Evolutionary conservation across 2,797 vertebrate species (phyloP), one percentile per base, ranked within the genome.

Genomic region (Phrynocephalus forsythii): DNA sequence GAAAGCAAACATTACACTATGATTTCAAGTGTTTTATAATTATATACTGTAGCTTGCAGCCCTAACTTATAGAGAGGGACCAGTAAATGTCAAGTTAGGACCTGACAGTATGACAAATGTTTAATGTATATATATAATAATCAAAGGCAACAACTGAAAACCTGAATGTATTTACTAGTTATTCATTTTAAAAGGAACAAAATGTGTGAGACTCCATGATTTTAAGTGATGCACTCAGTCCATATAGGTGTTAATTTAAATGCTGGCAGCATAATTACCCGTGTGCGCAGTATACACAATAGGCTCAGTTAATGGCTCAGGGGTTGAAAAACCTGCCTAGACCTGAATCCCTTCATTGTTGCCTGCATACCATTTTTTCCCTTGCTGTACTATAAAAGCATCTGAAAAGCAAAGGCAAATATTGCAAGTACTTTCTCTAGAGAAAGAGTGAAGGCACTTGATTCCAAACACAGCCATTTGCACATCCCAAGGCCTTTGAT

Each of bases 11-110:
- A 72, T 1, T 3, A 5, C 48, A 33, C 28, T 86, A 77, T 66
- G 13, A 63, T 76, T 68, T 81, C 38, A 91, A 81, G 22, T 18
- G 82, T 82, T 86, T 93, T 56, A 8, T 82, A 91, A 84, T 66
- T 89, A 30, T 66, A 48, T n/a, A 85, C 38, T 44, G 38, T 44
- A 44, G 38, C 38, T 44, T 44, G 38, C 38, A 4, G 38, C 38
- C 38, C 38, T 44, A 3, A 44, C 38, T 5, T 44, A 44, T 44
- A 44, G 38, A 44, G 38, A 44, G 38, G 38, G 38, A 44, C 1
- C 38, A 44, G 38, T 44, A 44, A 44, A 44, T 44, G 38, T 44
- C 38, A 44, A 44, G 3, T 44, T 44, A 44, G 38, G 38, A 44
- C 38, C 38, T 44, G 38, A 44, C 38, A 44, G 38, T 44, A 44